Evolutionary conservation across 2,797 vertebrate genomes (phyloP), one percentile per base, ranked within the genome.

Genomic region (Siniperca scherzeri): DNA sequence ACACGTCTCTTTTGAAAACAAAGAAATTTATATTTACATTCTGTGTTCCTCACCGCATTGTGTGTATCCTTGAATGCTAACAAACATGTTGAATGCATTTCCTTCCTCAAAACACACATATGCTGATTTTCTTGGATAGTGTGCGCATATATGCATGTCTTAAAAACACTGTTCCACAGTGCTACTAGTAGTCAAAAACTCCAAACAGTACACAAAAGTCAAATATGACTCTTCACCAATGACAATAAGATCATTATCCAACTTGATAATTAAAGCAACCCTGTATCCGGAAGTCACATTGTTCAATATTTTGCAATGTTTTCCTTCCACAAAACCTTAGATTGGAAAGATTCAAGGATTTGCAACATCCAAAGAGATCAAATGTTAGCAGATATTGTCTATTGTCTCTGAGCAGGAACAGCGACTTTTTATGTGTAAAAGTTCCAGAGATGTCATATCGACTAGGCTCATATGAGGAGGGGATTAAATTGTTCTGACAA

Each of bases 401-500:
- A 22, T 66, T 71, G 69, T 82, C 69, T 82, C 60, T 60, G 78
- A 83, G 71, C 75, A 57, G 79, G 25, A 89, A 69, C 27, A 55
- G 57, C 25, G 2, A 21, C 19, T 73, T 82, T 74, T 60, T 36
- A 55, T 56, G 74, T 84, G 61, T 86, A 88, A 74, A 84, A 82
- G 74, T 84, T 78, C 21, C 62, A 86, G 66, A 80, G 84, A 90
- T 90, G 91, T 89, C 78, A 82, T 86, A 80, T 94, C 82, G 74
- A 74, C 74, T 66, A 9, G 55, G 77, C 70, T 86, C 81, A 87
- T 68, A 60, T 70, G 73, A 78, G 53, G 64, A 22, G 66, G 61
- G 89, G 91, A 94, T 94, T 94, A 93, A 89, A 89, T 90, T 76
- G 64, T 85, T 86, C 88, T 92, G 91, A 94, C 92, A 94, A 84